A percentile compares a stretch with the other conserved stretches of the same genome.
Conservation (phyloP, 2,797 vertebrate species). For the Tapera naevia region DNA sequence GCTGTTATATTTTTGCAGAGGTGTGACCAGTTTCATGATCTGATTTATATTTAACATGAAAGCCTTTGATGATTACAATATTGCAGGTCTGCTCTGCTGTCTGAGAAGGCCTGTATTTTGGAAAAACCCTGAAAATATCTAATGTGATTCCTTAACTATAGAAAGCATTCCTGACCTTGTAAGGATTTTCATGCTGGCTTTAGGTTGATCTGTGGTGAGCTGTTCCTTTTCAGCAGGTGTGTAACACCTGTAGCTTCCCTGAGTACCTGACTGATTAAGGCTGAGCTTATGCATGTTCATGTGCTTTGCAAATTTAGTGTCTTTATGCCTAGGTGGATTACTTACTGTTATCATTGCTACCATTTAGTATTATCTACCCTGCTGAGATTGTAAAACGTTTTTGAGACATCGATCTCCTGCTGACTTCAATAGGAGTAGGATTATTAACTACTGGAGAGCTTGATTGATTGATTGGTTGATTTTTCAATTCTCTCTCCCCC, state of each 20-base stretch:
- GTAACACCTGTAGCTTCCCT: neutral
- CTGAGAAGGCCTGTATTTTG: neutral
- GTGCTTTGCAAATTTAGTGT: neutral
- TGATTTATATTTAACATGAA: neutral
- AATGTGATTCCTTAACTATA: fast-evolving
- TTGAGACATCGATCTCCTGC: neutral
- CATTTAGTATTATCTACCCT: neutral
- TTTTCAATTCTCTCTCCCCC: no score
- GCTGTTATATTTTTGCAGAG: neutral
- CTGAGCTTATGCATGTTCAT: neutral
- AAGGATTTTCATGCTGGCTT: neutral
- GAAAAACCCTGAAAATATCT: neutral
- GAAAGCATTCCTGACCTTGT: neutral
- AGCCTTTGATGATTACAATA: neutral
- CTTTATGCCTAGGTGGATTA: neutral
- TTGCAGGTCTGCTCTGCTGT: neutral
- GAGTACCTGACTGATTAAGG: neutral
- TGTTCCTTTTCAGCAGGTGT: neutral
- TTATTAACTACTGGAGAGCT: neutral
- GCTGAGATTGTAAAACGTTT: neutral
- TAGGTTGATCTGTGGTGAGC: neutral
- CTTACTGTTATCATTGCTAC: neutral
- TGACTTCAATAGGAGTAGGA: neutral
- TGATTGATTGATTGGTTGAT: neutral
- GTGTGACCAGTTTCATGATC: neutral